Evolutionary conservation across 92 coral and sea anemone species (phyloP).

Genomic region (Bergia sp.): DNA sequence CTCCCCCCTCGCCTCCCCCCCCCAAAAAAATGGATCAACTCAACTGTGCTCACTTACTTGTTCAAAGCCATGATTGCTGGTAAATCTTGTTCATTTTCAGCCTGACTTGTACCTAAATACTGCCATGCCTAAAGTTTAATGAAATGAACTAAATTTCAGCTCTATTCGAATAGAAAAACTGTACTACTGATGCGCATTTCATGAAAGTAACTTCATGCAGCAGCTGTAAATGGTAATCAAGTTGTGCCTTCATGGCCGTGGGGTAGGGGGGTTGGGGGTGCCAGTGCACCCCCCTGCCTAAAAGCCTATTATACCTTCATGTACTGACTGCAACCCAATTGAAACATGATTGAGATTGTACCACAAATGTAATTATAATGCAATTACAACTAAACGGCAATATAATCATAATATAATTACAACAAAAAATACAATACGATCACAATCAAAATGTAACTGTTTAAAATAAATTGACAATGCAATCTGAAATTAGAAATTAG

Average conservation of each 20-base stretch:
- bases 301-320: not conserved
- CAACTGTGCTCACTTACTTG: conserved; percentile 58
- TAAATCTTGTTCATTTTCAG: conserved; percentile 95
- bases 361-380: not conserved
- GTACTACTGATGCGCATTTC: not conserved
- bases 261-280: too few species aligned
- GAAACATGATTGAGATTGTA: not conserved
- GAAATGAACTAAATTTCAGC: not conserved
- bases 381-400: not conserved
- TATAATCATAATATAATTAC: not conserved
- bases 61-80: conserved; percentile 90
- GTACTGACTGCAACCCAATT: not conserved
- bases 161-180: not conserved
- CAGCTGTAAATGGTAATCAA: too few species aligned
- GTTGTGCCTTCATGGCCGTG: too few species aligned
- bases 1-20: too few species aligned
- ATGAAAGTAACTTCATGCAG: too few species aligned
- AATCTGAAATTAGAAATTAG: too few species aligned
- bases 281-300: too few species aligned
- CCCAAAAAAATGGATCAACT: too few species aligned
- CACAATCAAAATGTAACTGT: not conserved
- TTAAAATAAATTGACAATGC: not conserved
- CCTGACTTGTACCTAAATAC: conserved; percentile 96
- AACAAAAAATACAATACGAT: not conserved
- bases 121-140: conserved; percentile 83